Evolutionary conservation across 2,113 vertebrate genomes (phyloP).

Genomic region (Triplophysa rosa): DNA sequence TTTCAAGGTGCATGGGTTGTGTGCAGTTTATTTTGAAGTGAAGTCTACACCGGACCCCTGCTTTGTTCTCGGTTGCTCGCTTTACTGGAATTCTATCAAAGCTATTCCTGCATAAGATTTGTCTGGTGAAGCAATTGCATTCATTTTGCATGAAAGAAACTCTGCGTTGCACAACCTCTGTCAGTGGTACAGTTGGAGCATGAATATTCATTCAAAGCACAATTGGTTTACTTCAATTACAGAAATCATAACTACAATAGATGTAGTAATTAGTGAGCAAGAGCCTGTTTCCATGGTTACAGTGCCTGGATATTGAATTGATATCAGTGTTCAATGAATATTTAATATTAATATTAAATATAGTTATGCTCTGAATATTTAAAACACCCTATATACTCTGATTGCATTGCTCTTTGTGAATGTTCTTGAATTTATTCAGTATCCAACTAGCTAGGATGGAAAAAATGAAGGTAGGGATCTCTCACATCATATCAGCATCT

Average conservation of each 20-base stretch:
- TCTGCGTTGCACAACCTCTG: background rate
- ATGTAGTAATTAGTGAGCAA: background rate
- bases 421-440: background rate
- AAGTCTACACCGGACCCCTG: background rate
- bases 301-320: background rate
- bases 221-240: constrained; percentile 14
- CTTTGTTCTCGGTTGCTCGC: too few species aligned
- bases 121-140: background rate
- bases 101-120: too few species aligned
- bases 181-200: background rate
- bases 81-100: background rate
- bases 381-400: background rate
- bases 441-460: background rate
- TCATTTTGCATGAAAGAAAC: background rate
- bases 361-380: background rate
- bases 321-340: background rate
- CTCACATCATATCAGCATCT: background rate
- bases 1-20: background rate
- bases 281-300: constrained; percentile 12
- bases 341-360: constrained; percentile 2
- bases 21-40: background rate
- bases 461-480: background rate
- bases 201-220: constrained; percentile 21
- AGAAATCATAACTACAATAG: constrained; percentile 14
- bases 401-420: background rate